Percentiles rank a stretch among this genome's conserved stretches.
phyloP scores from a whole-genome alignment of 2,113 vertebrate species.

The Columbina picui region DNA sequence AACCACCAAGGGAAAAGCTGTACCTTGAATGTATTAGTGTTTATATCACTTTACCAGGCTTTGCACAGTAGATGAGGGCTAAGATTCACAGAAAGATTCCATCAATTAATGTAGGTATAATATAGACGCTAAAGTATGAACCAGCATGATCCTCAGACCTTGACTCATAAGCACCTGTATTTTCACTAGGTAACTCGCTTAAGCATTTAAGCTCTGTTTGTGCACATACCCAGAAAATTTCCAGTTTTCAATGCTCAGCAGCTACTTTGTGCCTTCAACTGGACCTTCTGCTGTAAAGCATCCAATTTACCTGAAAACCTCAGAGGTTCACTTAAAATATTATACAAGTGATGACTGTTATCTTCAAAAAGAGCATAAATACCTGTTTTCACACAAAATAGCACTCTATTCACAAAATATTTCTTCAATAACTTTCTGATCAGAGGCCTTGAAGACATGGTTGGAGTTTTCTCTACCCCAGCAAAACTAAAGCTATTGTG shows the following conservation, averaged over 20 bases:
- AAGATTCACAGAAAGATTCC: background rate
- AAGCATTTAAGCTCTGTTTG: background rate
- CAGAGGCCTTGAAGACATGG: background rate
- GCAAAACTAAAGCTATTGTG: background rate
- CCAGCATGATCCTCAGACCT: background rate
- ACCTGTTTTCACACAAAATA: background rate
- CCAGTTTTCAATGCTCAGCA: background rate
- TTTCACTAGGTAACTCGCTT: background rate
- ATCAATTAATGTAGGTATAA: background rate
- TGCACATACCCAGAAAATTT: background rate
- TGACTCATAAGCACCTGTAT: background rate
- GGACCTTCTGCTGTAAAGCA: background rate
- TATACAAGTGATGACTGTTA: rapidly evolving
- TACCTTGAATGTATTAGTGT: background rate
- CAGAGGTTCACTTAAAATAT: background rate
- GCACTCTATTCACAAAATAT: background rate
- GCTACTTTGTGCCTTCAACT: background rate
- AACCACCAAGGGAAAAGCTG: background rate
- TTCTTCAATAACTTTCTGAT: background rate
- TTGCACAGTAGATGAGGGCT: background rate
- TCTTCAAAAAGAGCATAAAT: background rate
- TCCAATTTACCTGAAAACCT: background rate
- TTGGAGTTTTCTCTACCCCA: background rate
- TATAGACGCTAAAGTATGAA: background rate
- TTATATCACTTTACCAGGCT: background rate